phyloP scores from a whole-genome alignment of 37 sponge, comb jelly and placozoan species.

The Ephydatia muelleri region DNA sequence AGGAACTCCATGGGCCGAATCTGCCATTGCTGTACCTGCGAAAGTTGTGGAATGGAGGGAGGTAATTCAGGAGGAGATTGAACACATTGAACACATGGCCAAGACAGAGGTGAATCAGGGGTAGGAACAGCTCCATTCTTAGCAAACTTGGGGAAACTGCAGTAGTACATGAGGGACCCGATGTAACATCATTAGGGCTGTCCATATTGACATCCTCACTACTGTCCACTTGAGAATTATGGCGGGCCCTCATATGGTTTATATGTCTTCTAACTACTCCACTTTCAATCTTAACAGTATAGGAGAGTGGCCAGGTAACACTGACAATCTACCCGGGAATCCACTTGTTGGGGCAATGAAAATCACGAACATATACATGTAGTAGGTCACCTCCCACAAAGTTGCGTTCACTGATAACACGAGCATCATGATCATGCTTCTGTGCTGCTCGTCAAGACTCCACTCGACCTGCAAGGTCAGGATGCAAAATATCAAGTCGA shows the following conservation, averaged over 20 bases:
- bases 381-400: slow-evolving; percentile 30
- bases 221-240: not conserved
- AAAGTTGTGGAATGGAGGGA: not conserved
- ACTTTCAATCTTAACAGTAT: not conserved
- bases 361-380: slow-evolving; percentile 46
- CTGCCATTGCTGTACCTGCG: not conserved
- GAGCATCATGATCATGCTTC: slow-evolving; percentile 11
- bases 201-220: not conserved
- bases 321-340: slow-evolving; percentile 12
- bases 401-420: not conserved
- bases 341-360: slow-evolving; percentile 3
- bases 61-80: not conserved
- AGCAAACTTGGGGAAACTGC: not conserved
- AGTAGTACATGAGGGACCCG: not conserved
- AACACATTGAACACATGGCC: not conserved
- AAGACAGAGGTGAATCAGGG: not conserved
- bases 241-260: not conserved
- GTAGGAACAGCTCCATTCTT: not conserved
- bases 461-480: slow-evolving; percentile 14
- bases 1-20: not conserved
- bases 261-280: slow-evolving; percentile 19
- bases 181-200: not conserved
- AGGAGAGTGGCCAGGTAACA: slow-evolving; percentile 30
- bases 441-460: slow-evolving; percentile 13
- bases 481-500: slow-evolving; percentile 29